Evolutionary conservation across 2,797 vertebrate genomes (phyloP).

Genomic region (Spheniscus humboldti): DNA sequence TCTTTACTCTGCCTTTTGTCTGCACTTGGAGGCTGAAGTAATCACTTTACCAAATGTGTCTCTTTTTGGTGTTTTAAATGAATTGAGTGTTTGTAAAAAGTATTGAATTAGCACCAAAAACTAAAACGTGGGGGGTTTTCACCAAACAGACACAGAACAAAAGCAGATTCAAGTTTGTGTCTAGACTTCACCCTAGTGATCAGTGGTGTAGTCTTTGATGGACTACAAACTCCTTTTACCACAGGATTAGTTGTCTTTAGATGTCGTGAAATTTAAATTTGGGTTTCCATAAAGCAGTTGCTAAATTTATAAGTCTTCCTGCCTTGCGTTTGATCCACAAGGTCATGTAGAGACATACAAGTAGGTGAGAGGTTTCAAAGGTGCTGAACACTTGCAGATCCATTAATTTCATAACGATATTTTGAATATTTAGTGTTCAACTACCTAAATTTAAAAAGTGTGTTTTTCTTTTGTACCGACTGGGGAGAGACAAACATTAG

Average conservation of each 20-base stretch:
- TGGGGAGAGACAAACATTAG: not conserved
- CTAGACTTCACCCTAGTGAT: not conserved
- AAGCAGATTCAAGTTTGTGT: not conserved
- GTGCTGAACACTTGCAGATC: not conserved
- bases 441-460: not conserved
- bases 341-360: not conserved
- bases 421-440: not conserved
- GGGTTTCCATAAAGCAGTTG: not conserved
- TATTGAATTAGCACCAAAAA: not conserved
- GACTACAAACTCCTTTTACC: not conserved
- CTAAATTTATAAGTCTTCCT: not conserved
- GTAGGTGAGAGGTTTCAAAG: not conserved
- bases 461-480: not conserved
- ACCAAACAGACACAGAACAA: not conserved
- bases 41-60: not conserved
- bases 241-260: not conserved
- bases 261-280: not conserved
- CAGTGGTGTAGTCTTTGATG: not conserved
- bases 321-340: not conserved
- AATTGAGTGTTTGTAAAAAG: not conserved
- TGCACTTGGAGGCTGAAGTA: not conserved
- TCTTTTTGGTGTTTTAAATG: not conserved
- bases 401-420: not conserved
- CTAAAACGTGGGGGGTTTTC: fast-evolving
- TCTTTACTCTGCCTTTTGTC: slow-evolving; percentile 5